Evolutionary conservation across 2,888 invertebrate species (phyloP).

Genomic region (Buathra laborator): DNA sequence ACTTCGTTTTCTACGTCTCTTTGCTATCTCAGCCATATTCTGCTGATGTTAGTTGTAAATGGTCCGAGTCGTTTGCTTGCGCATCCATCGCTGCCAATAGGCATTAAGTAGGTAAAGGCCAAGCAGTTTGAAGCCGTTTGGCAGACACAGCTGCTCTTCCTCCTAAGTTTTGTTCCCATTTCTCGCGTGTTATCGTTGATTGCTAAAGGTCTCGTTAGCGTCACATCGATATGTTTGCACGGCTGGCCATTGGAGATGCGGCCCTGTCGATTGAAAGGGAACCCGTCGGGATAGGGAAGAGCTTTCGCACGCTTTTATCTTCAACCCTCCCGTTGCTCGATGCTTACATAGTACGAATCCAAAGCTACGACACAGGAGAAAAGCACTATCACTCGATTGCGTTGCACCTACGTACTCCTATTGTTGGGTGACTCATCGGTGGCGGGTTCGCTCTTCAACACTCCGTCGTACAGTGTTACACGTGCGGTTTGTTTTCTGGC

Average conservation of each 20-base stretch:
- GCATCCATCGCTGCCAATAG: too few species aligned
- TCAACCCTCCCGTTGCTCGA: conserved; percentile 38
- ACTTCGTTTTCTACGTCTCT: too few species aligned
- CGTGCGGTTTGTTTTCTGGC: conserved; percentile 77
- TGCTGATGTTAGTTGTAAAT: too few species aligned
- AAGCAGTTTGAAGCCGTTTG: neutral
- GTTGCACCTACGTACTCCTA: conserved; percentile 69
- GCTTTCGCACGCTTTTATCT: conserved; percentile 67
- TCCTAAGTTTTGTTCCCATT: too few species aligned
- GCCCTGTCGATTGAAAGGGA: conserved; percentile 4
- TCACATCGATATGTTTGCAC: conserved; percentile 20
- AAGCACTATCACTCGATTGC: conserved; percentile 57
- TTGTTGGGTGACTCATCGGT: conserved; percentile 79
- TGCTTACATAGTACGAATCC: conserved; percentile 27
- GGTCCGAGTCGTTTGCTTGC: too few species aligned
- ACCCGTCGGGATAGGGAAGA: conserved; percentile 32
- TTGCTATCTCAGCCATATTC: too few species aligned
- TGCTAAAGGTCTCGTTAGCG: conserved; percentile 9
- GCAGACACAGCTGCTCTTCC: too few species aligned
- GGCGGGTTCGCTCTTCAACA: conserved; percentile 56
- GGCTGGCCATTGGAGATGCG: conserved; percentile 11
- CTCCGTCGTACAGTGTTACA: conserved; percentile 51
- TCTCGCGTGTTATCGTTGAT: conserved; percentile 14
- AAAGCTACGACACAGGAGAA: conserved; percentile 39
- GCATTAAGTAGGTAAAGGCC: too few species aligned